A percentile compares a stretch with the other conserved stretches of the same genome.
These are phyloP conservation scores for Pilophorus perplexus DNA, from an alignment of 2,888 invertebrate genomes.

Conservation along the genomic window DNA sequence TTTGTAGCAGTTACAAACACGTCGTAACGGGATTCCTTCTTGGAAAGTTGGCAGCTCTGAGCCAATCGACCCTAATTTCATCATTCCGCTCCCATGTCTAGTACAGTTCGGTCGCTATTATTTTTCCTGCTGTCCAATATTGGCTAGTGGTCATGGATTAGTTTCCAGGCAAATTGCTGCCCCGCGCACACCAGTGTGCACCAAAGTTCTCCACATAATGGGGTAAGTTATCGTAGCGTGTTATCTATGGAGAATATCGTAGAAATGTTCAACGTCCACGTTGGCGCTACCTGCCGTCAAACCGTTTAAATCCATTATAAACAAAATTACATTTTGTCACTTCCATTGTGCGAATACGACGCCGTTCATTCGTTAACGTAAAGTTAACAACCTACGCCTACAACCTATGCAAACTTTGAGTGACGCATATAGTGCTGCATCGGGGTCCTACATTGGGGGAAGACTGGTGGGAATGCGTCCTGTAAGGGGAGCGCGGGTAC, in stretches of 20 bases:
- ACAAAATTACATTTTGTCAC: neutral
- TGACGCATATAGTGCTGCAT: too few species aligned
- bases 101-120: conserved; percentile 51
- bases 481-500: too few species aligned
- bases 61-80: neutral
- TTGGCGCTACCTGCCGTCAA: conserved; percentile 11
- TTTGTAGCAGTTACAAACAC: too few species aligned
- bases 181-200: conserved; percentile 64
- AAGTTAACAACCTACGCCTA: too few species aligned
- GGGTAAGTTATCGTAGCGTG: conserved; percentile 58
- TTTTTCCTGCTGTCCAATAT: conserved; percentile 57
- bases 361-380: neutral
- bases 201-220: conserved; percentile 61
- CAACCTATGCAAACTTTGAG: too few species aligned
- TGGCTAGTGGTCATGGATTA: conserved; percentile 70
- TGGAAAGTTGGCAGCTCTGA: too few species aligned
- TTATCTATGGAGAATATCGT: neutral
- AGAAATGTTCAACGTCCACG: neutral
- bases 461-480: too few species aligned
- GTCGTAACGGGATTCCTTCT: too few species aligned
- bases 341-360: neutral
- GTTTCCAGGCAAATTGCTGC: conserved; percentile 64
- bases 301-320: neutral
- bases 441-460: neutral
- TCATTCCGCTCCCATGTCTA: conserved; percentile 53